Conservation (phyloP, 2,888 invertebrate species). For the Loripinus fragilis region DNA sequence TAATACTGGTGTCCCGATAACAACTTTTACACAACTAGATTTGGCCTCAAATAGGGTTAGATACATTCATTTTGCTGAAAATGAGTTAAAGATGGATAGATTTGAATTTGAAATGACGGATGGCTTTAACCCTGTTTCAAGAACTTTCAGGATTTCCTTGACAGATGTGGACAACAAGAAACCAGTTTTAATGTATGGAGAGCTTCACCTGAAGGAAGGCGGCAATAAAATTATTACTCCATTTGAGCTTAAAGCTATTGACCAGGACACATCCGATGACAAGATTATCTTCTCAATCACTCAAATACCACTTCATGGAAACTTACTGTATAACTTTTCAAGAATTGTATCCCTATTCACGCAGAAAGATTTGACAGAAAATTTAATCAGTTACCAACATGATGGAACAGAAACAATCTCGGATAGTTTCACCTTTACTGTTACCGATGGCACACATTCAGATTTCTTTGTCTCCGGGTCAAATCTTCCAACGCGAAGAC, state of each 20-base stretch:
- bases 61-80: conserved; percentile 81
- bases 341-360: conserved; percentile 77
- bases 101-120: conserved; percentile 83
- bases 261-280: conserved; percentile 79
- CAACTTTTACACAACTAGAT: conserved; percentile 81
- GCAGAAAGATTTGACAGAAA: conserved; percentile 78
- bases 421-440: conserved; percentile 81
- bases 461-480: conserved; percentile 81
- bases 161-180: conserved; percentile 82
- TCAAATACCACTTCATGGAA: conserved; percentile 80
- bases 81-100: conserved; percentile 82
- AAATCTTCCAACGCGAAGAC: conserved; percentile 70
- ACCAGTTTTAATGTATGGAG: conserved; percentile 80
- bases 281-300: conserved; percentile 78
- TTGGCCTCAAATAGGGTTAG: conserved; percentile 81
- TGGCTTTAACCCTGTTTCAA: conserved; percentile 79
- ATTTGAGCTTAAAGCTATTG: conserved; percentile 82
- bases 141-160: conserved; percentile 82
- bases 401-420: conserved; percentile 81
- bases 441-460: conserved; percentile 81
- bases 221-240: conserved; percentile 81
- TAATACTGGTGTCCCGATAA: conserved; percentile 76
- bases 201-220: conserved; percentile 80
- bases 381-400: conserved; percentile 82
- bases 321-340: conserved; percentile 76